Evolutionary conservation across 2,113 vertebrate genomes (phyloP), one percentile per base, ranked within the genome.

Genomic region (Syngnathus typhle): DNA sequence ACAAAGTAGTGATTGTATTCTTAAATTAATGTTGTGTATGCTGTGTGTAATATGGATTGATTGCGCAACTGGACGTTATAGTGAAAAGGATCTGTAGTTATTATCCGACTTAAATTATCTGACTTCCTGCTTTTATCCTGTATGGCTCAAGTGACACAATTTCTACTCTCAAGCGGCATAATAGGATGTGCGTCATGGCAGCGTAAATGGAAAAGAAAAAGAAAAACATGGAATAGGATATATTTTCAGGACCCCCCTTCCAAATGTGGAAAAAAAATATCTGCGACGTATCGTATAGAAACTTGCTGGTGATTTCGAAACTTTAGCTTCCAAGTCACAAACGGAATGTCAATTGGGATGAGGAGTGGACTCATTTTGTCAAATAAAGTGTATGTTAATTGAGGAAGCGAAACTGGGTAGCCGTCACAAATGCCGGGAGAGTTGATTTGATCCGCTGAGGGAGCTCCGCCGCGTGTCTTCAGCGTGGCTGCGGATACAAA

Each of bases 401-500:
- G 59, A 64, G 81, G 68, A 70, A 69, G 7, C n/a, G 44, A 51
- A 52, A 82, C 71, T 60, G 68, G 75, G 66, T 64, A 75, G 74
- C 78, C 71, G 78, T 81, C 73, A 64, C 66, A 80, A 60, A 85
- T 77, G 68, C 68, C 73, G 64, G 23, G 46, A 66, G 76, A 75
- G 51, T 79, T 77, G 71, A 71, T 60, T 64, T 64, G 51, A 68
- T 36, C 63, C 36, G 47, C 60, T 19, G 75, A 36, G 67, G 44
- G 71, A 79, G 60, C 80, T 73, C 74, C 76, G 76, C 65, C 68
- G 65, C 69, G 56, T 71, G 39, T 64, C 19, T 69, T 58, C 36
- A 1, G 27, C 60, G 41, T 32, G 38, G 5, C 37, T 47, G 21
- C 60, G 56, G 62, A 68, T 69, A 65, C 64, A 60, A 46, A 61